Evolutionary conservation across 92 coral and sea anemone species (phyloP), one percentile per base, ranked within the genome.

Genomic region (Palythoa grandiflora): DNA sequence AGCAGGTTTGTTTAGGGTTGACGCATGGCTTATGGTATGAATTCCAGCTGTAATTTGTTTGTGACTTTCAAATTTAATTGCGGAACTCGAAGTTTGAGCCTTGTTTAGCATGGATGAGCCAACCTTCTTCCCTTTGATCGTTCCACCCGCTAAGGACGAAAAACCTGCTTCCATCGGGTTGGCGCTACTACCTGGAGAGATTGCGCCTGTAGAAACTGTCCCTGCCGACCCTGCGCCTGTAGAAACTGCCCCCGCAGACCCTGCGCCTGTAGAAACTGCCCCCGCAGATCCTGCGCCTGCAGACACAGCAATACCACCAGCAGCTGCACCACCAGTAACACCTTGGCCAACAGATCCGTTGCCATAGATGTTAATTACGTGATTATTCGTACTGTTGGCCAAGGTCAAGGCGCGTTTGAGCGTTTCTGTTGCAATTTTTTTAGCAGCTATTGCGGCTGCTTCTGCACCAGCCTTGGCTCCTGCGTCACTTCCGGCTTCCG

Each of bases 391-490:
- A 70, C 86, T 74, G 13, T 81, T 81, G 44, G 86, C 71, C 15
- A 81, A 14, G 1, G 75, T 74, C 16, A 81, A 48, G 14, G 92
- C 94, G 6, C 84, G 89, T 83, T 79, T 80, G 50, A 92, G 86
- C 55, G 95, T 87, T 54, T 94, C 90, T 9, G 66, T 77, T 68
- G 84, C 86, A 59, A 75, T 44, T 8, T 68, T 84, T 21, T 36
- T 75, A 5, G 53, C 81, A 36, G 88, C 93, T 38, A 54, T 57
- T 13, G 71, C 91, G 5, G 91, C 93, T 9, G 88, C 93, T 60
- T 91, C 80, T 44, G 75, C 79, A 8, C 91, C 90, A 6, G 90
- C 90, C 3, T 65, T 63, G 6, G 88, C 80, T 7, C 91, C 94
- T 12, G 88, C 83, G 39, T 14, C 74, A 0, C 89, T 83, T 5